Evolutionary conservation across 2,797 vertebrate genomes (phyloP).

Genomic region (Vireo griseus): DNA sequence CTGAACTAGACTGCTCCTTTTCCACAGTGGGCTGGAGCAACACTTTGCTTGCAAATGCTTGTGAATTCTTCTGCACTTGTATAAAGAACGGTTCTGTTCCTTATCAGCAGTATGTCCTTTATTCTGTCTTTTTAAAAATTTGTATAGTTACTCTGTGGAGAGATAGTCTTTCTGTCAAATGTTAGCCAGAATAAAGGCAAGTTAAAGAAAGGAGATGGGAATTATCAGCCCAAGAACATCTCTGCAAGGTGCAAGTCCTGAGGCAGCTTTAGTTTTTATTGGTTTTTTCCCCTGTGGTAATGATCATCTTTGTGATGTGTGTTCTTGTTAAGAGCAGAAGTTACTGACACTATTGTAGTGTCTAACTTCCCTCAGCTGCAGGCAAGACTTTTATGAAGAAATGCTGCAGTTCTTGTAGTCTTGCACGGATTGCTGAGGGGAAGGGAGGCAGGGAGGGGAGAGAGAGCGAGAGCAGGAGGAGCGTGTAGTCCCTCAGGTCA

Average conservation of each 20-base stretch:
- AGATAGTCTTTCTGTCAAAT: not conserved
- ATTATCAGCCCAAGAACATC: not conserved
- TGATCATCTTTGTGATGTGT: not conserved
- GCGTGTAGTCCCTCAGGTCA: not conserved
- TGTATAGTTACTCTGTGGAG: not conserved
- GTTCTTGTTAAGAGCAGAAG: not conserved
- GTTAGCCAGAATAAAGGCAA: not conserved
- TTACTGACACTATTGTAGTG: not conserved
- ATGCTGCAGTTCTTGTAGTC: not conserved
- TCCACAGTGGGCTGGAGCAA: not conserved
- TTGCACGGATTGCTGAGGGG: not conserved
- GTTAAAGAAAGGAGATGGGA: not conserved
- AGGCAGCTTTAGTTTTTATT: not conserved
- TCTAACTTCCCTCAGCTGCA: constrained; percentile 15
- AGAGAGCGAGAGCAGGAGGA: not conserved
- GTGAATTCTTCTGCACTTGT: not conserved
- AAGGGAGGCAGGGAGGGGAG: not conserved
- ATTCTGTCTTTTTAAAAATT: not conserved
- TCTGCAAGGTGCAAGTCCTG: not conserved
- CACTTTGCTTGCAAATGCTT: rapidly evolving
- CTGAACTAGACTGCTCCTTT: not conserved
- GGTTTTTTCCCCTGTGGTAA: not conserved
- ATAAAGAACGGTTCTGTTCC: not conserved
- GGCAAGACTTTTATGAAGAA: not conserved
- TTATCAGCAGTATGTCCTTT: not conserved